Conservation (phyloP, 2,113 vertebrate species). For the Cyphomyrus plagiostoma region DNA sequence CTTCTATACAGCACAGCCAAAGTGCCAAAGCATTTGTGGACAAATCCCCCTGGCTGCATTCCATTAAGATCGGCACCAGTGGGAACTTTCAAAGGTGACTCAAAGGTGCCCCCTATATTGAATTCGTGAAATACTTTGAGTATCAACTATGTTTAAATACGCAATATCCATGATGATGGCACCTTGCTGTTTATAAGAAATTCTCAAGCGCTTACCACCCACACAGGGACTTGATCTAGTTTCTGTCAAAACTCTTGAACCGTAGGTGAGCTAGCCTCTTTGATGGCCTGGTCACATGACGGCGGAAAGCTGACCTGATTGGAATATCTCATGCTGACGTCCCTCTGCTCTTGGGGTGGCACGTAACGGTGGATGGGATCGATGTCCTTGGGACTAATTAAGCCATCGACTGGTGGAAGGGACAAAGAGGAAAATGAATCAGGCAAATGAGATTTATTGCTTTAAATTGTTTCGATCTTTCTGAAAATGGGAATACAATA, state of each 20-base stretch:
- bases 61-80: background rate
- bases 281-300: background rate
- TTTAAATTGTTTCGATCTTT: background rate
- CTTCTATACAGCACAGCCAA: background rate
- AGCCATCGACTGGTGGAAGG: constrained; percentile 70
- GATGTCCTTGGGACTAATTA: constrained; percentile 88
- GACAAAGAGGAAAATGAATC: background rate
- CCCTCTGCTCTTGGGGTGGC: constrained; percentile 75
- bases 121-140: background rate
- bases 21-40: background rate
- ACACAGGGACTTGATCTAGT: background rate
- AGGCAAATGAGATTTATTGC: constrained; percentile 3
- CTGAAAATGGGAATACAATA: background rate
- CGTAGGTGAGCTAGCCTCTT: background rate
- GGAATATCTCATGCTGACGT: constrained; percentile 93
- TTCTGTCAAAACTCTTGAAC: background rate
- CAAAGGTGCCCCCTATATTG: background rate
- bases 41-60: background rate
- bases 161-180: background rate
- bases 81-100: background rate
- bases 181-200: background rate
- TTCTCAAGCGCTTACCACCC: background rate
- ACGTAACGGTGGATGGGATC: constrained; percentile 85
- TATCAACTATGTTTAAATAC: background rate
- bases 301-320: constrained; percentile 75